Evolutionary conservation across 2,888 invertebrate species (phyloP).

Genomic region (Archips xylosteana): DNA sequence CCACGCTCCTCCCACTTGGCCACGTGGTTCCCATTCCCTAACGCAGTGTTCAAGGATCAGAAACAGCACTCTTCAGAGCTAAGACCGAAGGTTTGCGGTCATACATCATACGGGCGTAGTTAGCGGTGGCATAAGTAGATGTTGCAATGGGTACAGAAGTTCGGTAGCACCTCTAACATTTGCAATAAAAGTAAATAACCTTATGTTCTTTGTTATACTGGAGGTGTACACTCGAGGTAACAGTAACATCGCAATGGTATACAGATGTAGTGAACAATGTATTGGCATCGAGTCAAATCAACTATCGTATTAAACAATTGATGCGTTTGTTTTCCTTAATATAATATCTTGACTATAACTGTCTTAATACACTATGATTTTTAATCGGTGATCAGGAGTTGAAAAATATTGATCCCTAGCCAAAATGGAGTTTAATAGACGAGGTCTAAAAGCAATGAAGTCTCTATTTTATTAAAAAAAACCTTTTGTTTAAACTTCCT

Average conservation of each 20-base stretch:
- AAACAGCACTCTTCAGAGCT: slow-evolving; percentile 79
- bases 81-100: slow-evolving; percentile 79
- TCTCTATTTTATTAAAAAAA: too few species aligned
- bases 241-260: background rate
- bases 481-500: too few species aligned
- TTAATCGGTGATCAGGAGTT: too few species aligned
- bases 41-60: slow-evolving; percentile 85
- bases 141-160: slow-evolving; percentile 21
- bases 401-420: too few species aligned
- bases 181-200: slow-evolving; percentile 1
- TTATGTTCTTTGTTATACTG: background rate
- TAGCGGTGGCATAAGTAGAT: slow-evolving; percentile 36
- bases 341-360: too few species aligned
- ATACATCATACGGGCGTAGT: slow-evolving; percentile 29
- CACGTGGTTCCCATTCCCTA: slow-evolving; percentile 87
- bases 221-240: background rate
- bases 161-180: slow-evolving; percentile 27
- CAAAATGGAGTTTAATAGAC: too few species aligned
- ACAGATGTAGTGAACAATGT: background rate
- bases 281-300: too few species aligned
- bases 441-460: too few species aligned
- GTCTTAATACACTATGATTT: too few species aligned
- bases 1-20: slow-evolving; percentile 85
- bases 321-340: too few species aligned
- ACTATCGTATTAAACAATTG: too few species aligned